Base-by-base conservation (phyloP, 2,888 invertebrate species). In the Tinea trinotella region DNA sequence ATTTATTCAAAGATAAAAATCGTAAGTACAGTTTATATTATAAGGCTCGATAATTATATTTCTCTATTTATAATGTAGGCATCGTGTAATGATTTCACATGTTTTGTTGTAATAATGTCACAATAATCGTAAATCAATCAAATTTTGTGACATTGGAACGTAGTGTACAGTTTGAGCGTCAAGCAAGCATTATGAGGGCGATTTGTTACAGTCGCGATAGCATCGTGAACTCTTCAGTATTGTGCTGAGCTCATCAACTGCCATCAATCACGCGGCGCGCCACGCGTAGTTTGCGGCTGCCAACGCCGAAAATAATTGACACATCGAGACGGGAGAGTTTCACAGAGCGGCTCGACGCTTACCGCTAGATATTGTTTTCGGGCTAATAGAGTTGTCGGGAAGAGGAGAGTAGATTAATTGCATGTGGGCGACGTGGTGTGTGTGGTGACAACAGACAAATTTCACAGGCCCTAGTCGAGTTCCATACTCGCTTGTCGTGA, bases 1-100 rank as follows among this genome's bases (percentile, higher is more conserved):
- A 97, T 84, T 88, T 96, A 19, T 95, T 94, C 71, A 96, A 96
- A 79, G 92, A 94, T 63, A 91, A 88, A 72, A 97, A 95, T 69
- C 88, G 95, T 94, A 75, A 87, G 89, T 84, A 24, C n/a, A n/a
- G n/a, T n/a, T n/a, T n/a, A n/a, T n/a, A n/a, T n/a, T 22, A 5
- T 22, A 7, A 22, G 3, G 3, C 22, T 22, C 22, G 7, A 22
- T 22, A 22, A 22, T 5, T 22, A 22, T 22, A 22, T 5, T 22
- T 22, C 3, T 22, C 7, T 5, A 22, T 22, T 22, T 5, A 7
- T 22, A 22, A 22, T 22, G 7, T 22, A 22, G 22, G 3, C 22
- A 15, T 40, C 6, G 13, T n/a, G 40, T 40, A 3, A 40, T 1
- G 13, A 40, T 13, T 15, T 12, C 6, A 1, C 13, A 40, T 40